Conservation (phyloP, 2,888 invertebrate genomes). For the Drosophila diplacantha region DNA sequence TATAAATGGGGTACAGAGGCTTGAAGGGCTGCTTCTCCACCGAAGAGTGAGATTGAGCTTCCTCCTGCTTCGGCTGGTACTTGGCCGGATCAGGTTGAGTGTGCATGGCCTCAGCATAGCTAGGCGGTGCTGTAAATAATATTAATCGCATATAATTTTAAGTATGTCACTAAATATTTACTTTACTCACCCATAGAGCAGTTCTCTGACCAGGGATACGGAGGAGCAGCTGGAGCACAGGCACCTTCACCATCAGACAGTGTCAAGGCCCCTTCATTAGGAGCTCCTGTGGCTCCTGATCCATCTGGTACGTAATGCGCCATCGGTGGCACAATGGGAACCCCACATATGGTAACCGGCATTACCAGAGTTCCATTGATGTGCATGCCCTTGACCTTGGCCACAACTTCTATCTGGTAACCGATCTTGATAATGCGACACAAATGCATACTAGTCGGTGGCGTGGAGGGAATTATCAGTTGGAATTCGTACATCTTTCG, state of each 20-base stretch:
- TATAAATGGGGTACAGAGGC: constrained; percentile 72
- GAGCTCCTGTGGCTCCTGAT: background rate
- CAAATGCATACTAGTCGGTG: constrained; percentile 68
- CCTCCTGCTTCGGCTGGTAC: constrained; percentile 27
- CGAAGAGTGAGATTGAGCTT: background rate
- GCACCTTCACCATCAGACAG: constrained; percentile 19
- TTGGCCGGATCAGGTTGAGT: constrained; percentile 43
- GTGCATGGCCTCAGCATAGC: constrained; percentile 74
- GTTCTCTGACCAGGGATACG: constrained; percentile 48
- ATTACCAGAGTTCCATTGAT: constrained; percentile 54
- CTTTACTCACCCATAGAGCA: constrained; percentile 47
- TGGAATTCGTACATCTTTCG: constrained; percentile 60
- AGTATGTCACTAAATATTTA: fast-evolving
- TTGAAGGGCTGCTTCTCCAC: constrained; percentile 47
- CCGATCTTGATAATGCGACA: constrained; percentile 70
- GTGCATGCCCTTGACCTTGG: constrained; percentile 66
- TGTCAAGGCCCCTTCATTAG: background rate
- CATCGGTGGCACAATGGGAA: constrained; percentile 54
- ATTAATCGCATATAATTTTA: background rate
- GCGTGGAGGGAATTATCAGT: constrained; percentile 72
- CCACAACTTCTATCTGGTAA: constrained; percentile 70
- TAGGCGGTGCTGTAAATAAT: constrained; percentile 69
- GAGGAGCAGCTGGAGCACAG: constrained; percentile 16
- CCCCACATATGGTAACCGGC: constrained; percentile 75
- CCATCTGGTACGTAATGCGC: background rate